Evolutionary conservation across 2,888 invertebrate genomes (phyloP).

Genomic region (Gari tellinella): DNA sequence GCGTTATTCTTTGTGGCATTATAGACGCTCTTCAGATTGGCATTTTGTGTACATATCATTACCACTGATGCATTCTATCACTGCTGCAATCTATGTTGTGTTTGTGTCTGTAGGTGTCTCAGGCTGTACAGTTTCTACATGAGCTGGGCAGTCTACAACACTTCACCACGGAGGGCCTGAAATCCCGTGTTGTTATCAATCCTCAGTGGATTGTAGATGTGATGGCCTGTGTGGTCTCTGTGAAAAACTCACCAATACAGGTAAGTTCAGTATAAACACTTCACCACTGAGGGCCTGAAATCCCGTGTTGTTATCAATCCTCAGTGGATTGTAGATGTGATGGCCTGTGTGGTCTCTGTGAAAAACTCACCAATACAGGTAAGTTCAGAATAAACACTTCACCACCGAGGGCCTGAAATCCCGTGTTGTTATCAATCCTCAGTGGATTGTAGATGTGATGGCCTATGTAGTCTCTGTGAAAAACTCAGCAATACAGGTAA

Average conservation of each 20-base stretch:
- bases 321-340: slow-evolving; percentile 84
- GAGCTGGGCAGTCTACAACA: slow-evolving; percentile 83
- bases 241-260: slow-evolving; percentile 65
- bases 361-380: slow-evolving; percentile 60
- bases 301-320: slow-evolving; percentile 82
- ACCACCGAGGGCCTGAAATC: no score
- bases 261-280: slow-evolving; percentile 77
- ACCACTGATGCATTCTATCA: no score
- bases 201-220: slow-evolving; percentile 84
- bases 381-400: no score
- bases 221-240: slow-evolving; percentile 83
- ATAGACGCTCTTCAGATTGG: no score
- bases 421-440: not conserved
- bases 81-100: no score
- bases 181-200: slow-evolving; percentile 80
- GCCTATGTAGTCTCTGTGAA: not conserved
- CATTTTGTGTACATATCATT: no score
- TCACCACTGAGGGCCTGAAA: slow-evolving; percentile 78
- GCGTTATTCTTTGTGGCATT: no score
- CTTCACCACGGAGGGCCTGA: slow-evolving; percentile 79
- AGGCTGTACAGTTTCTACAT: slow-evolving; percentile 82
- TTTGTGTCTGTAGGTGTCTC: slow-evolving; percentile 67
- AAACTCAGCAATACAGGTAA: not conserved
- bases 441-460: not conserved
- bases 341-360: slow-evolving; percentile 83